Conservation (phyloP, 2,113 vertebrate genomes). For the Notechis scutatus region DNA sequence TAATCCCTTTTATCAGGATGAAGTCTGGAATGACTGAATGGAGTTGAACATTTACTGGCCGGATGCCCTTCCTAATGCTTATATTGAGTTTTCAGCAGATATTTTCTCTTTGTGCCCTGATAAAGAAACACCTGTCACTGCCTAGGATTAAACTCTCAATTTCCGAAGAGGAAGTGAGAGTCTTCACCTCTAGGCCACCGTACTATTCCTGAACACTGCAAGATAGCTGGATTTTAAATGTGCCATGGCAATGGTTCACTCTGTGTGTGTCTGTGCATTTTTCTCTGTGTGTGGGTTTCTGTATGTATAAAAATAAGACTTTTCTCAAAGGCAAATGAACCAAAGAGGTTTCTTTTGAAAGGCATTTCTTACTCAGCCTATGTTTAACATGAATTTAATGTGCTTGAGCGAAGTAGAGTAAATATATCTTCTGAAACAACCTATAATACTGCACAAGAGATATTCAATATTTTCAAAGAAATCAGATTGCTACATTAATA, state of each 20-base stretch:
- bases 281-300: not conserved
- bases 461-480: not conserved
- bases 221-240: slow-evolving; percentile 22
- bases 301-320: not conserved
- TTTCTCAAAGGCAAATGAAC: slow-evolving; percentile 29
- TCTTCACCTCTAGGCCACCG: not conserved
- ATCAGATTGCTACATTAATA: not conserved
- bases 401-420: slow-evolving; percentile 27
- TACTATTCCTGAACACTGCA: slow-evolving; percentile 6
- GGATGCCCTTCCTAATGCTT: not conserved
- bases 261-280: not conserved
- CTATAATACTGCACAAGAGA: fast-evolving
- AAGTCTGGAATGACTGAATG: not conserved
- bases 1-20: not conserved
- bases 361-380: not conserved
- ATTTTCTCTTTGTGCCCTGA: not conserved
- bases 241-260: slow-evolving; percentile 14
- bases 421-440: slow-evolving; percentile 8
- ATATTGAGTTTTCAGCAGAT: not conserved
- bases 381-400: slow-evolving; percentile 1
- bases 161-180: not conserved
- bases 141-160: not conserved
- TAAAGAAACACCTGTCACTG: not conserved
- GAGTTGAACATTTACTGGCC: not conserved
- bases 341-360: not conserved